Conservation (phyloP, 2,888 invertebrate species). For the Metalampra italica region DNA sequence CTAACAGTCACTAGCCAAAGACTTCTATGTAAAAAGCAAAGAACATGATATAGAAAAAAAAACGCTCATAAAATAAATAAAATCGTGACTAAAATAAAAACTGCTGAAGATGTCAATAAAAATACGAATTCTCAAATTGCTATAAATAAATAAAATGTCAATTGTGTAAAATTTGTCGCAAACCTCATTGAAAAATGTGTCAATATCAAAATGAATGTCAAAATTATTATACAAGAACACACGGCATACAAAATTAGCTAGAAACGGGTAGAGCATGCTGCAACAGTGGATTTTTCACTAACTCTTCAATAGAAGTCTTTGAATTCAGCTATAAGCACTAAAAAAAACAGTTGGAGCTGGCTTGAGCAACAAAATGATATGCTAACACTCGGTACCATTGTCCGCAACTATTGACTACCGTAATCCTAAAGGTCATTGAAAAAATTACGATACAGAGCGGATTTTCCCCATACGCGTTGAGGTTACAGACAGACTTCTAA, state of each 20-base stretch:
- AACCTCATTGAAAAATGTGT: too few relatives aligned
- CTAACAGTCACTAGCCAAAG: slow-evolving; percentile 64
- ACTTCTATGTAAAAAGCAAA: slow-evolving; percentile 11
- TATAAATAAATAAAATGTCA: too few relatives aligned
- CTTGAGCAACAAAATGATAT: slow-evolving; percentile 32
- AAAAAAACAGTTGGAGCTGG: slow-evolving; percentile 29
- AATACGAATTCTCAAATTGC: too few relatives aligned
- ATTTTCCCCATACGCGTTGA: neutral
- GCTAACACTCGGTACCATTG: slow-evolving; percentile 2
- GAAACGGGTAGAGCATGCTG: too few relatives aligned
- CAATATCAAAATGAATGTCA: too few relatives aligned
- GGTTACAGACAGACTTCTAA: neutral
- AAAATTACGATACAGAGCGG: neutral
- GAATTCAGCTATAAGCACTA: slow-evolving; percentile 12
- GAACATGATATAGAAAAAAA: too few relatives aligned
- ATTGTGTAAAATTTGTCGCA: too few relatives aligned
- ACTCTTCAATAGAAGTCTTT: slow-evolving; percentile 1
- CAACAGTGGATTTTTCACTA: too few relatives aligned
- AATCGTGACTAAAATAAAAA: too few relatives aligned
- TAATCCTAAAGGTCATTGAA: neutral
- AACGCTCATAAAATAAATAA: neutral
- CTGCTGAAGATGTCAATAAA: too few relatives aligned
- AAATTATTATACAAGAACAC: too few relatives aligned
- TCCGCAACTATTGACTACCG: neutral
- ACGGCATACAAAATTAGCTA: too few relatives aligned